Percentiles rank a stretch among this genome's conserved stretches.
These are phyloP conservation scores for Cerastoderma edule DNA, from an alignment of 2,888 invertebrate species.

Conservation along the genomic window DNA sequence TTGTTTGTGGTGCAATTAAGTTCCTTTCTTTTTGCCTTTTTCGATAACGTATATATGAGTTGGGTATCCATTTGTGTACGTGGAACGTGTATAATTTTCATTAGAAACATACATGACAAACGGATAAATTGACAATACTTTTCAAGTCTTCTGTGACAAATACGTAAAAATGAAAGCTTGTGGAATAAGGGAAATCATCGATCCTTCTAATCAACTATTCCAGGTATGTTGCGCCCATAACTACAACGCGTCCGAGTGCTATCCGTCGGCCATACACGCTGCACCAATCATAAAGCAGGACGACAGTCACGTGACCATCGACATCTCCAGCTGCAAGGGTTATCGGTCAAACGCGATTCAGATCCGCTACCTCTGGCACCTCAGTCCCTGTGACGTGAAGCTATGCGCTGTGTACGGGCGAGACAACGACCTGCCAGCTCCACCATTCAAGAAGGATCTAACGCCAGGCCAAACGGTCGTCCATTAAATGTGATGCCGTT, in stretches of 20 bases:
- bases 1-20: no score
- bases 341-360: constrained; percentile 16
- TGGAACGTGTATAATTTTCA: neutral
- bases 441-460: constrained; percentile 17
- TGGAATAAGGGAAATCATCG: no score
- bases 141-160: no score
- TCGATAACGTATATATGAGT: no score
- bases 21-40: no score
- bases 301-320: constrained; percentile 34
- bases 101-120: no score
- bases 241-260: constrained; percentile 14
- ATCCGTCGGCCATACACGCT: constrained; percentile 2
- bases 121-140: no score
- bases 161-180: no score
- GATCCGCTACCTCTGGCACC: constrained; percentile 34
- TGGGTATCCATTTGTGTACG: neutral
- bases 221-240: constrained; percentile 36
- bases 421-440: constrained; percentile 35
- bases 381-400: constrained; percentile 38
- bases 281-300: constrained; percentile 25
- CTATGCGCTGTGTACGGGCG: constrained; percentile 36
- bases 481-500: constrained; percentile 20
- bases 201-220: no score
- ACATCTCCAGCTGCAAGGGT: constrained; percentile 32
- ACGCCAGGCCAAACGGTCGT: constrained; percentile 2